Evolutionary conservation across 1,140 invertebrate genomes (phyloP), one percentile per base, ranked within the genome.

Genomic region (Zaprionus vittiger): DNA sequence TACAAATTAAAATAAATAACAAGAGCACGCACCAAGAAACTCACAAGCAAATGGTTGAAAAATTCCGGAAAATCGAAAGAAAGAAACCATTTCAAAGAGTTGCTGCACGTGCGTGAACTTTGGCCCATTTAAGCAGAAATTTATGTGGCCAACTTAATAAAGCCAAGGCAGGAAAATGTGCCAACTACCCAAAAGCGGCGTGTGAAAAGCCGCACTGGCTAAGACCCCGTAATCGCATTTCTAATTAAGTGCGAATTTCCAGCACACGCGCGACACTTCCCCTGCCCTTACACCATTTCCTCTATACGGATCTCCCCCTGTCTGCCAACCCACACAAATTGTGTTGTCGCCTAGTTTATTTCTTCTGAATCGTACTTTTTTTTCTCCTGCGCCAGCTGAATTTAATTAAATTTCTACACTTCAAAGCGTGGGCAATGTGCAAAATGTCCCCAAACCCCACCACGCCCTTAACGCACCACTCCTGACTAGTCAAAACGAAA

Each of bases 361-460:
- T 68, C 65, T 54, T 69, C 68, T 77, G 44, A 64, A 69, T 52
- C 52, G 17, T 59, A 37, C 37, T 64, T 61, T 71, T 68, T 69
- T 83, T 86, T 83, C 20, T 68, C 62, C 67, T 57, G 73, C 57
- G 81, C 83, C 41, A 89, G 85, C 75, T 85, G 81, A 90, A 89
- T 89, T 89, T 89, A 89, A 89, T 89, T 89, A 89, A 89, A 89
- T 89, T 90, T 89, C 81, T 60, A 80, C 85, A 89, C 85, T 89
- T 89, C 85, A 89, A 89, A 90, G 85, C 81, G 76, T 73, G 80
- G 78, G 85, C 76, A 90, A 90, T 89, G 85, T 81, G 84, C 73
- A 84, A 90, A 89, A 81, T 75, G 78, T 87, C 67, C 84, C 77
- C 75, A 70, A 75, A 61, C 82, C 64, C 49, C 31, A n/a, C 12